Percentiles rank a stretch among this genome's conserved stretches.
These are phyloP conservation scores for Ethmia dodecea DNA, from an alignment of 2,888 invertebrate genomes.

Conservation along the genomic window DNA sequence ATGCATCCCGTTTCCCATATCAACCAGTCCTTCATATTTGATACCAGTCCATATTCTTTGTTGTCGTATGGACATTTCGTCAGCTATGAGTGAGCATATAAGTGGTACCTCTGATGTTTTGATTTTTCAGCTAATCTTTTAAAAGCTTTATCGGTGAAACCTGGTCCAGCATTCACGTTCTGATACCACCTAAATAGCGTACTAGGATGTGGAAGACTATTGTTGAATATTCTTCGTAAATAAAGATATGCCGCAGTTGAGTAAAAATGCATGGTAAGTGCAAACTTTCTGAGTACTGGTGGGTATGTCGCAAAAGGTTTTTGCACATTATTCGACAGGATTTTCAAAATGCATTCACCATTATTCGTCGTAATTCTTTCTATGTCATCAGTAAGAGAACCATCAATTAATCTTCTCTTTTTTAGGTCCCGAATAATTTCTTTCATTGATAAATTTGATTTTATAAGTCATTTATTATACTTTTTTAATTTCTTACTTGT, in stretches of 20 bases:
- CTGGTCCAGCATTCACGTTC: constrained; percentile 10
- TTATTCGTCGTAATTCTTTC: too few species aligned
- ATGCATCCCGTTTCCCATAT: too few species aligned
- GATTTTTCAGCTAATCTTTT: not conserved
- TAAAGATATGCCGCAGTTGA: constrained; percentile 14
- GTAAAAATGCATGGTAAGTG: constrained; percentile 8
- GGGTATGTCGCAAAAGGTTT: not conserved
- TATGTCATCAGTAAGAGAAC: too few species aligned
- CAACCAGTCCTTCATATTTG: too few species aligned
- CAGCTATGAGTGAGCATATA: not conserved
- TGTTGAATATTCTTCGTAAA: constrained; percentile 8
- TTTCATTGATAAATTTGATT: too few species aligned
- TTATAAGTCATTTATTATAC: too few species aligned
- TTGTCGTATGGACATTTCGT: not conserved
- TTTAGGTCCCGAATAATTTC: too few species aligned
- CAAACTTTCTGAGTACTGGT: not conserved
- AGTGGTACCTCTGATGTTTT: not conserved
- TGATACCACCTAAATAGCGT: constrained; percentile 11
- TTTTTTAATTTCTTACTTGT: too few species aligned
- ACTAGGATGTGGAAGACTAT: constrained; percentile 9
- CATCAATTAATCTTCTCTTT: too few species aligned
- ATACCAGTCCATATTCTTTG: not conserved
- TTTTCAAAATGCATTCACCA: too few species aligned
- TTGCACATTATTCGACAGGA: too few species aligned
- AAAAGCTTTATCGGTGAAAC: not conserved